Percentiles rank a stretch among this genome's conserved stretches.
Evolutionary conservation across 2,113 vertebrate genomes (phyloP).

Genomic region (Neoarius graeffei): DNA sequence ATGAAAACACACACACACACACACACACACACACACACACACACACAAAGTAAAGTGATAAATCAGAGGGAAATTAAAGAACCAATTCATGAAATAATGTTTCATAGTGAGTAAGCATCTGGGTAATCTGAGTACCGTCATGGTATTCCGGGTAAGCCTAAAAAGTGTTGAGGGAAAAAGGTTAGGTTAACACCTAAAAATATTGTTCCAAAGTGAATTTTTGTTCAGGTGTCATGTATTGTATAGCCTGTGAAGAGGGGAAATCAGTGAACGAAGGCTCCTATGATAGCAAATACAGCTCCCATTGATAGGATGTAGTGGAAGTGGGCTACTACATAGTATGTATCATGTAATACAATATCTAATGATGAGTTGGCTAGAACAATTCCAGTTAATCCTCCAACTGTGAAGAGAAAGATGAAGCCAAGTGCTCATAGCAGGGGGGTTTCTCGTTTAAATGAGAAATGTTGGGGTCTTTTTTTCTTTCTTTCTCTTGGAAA

Average conservation of each 20-base stretch:
- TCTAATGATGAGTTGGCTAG: slow-evolving; percentile 54
- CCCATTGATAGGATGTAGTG: slow-evolving; percentile 26
- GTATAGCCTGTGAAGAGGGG: not conserved
- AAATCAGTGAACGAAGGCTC: slow-evolving; percentile 7
- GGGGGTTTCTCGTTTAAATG: slow-evolving; percentile 52
- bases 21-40: too few relatives aligned
- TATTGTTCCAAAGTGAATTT: slow-evolving; percentile 18
- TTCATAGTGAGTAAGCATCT: slow-evolving; percentile 13
- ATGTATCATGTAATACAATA: slow-evolving; percentile 54
- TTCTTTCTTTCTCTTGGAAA: too few relatives aligned
- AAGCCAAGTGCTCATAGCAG: slow-evolving; percentile 51
- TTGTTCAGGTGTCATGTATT: not conserved
- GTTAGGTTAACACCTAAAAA: not conserved
- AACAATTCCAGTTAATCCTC: slow-evolving; percentile 51
- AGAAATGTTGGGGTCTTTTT: not conserved
- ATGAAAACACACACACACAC: too few relatives aligned
- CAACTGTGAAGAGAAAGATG: slow-evolving; percentile 22
- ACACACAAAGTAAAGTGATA: too few relatives aligned
- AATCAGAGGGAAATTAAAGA: not conserved
- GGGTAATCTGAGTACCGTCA: slow-evolving; percentile 27
- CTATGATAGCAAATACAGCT: not conserved
- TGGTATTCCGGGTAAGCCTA: not conserved
- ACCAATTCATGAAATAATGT: not conserved
- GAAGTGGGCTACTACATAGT: slow-evolving; percentile 54
- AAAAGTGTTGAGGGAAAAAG: slow-evolving; percentile 11